phyloP scores from a whole-genome alignment of 2,888 invertebrate genomes.

The Drosophila yooni region DNA sequence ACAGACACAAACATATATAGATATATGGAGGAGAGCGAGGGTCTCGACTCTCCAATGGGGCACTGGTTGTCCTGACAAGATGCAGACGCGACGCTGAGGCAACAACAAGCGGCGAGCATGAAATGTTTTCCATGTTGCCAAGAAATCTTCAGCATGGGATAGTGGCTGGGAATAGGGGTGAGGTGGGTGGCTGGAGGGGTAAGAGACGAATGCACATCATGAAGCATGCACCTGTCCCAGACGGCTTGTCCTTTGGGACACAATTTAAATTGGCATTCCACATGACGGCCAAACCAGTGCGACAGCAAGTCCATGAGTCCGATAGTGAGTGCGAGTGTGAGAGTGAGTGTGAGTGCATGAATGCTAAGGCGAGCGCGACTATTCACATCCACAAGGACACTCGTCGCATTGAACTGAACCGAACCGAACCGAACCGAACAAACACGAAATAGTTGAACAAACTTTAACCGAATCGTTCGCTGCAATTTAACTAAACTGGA shows the following conservation, averaged over 20 bases:
- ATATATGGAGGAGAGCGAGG: slow-evolving; percentile 9
- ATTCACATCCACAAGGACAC: slow-evolving; percentile 24
- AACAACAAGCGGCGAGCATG: slow-evolving; percentile 35
- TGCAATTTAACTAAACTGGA: neutral
- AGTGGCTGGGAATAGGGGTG: neutral
- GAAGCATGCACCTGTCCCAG: slow-evolving; percentile 60
- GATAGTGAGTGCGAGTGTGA: neutral
- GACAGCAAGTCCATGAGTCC: neutral
- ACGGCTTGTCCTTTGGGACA: slow-evolving; percentile 76
- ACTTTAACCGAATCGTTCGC: slow-evolving; percentile 10
- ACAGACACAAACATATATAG: slow-evolving; percentile 16
- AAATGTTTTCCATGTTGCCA: slow-evolving; percentile 45
- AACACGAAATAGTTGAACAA: slow-evolving; percentile 4
- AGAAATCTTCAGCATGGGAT: slow-evolving; percentile 24
- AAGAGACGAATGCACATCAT: slow-evolving; percentile 43
- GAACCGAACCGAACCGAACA: slow-evolving; percentile 16
- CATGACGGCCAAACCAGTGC: slow-evolving; percentile 59
- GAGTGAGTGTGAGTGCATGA: neutral
- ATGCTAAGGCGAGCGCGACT: slow-evolving; percentile 6
- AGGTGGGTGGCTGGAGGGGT: neutral
- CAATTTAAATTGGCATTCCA: slow-evolving; percentile 80
- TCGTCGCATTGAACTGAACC: slow-evolving; percentile 17
- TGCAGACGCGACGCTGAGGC: slow-evolving; percentile 52
- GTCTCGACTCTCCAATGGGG: neutral
- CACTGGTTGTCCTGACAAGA: slow-evolving; percentile 68